phyloP scores from a whole-genome alignment of 2,888 invertebrate genomes.

The Perizoma affinitatum region DNA sequence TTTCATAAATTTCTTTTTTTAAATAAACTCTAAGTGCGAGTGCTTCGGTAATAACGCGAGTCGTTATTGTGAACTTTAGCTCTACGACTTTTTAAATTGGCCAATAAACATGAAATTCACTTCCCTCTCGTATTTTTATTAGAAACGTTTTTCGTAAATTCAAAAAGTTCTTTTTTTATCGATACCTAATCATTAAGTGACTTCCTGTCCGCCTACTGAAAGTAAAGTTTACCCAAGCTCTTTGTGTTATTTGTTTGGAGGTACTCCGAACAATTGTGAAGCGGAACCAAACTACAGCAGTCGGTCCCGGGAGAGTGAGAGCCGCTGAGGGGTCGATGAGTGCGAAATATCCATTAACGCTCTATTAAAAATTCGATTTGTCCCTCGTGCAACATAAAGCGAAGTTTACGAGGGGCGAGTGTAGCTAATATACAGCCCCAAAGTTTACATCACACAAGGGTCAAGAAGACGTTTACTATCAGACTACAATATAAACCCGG shows the following conservation, averaged over 20 bases:
- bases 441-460: slow-evolving; percentile 60
- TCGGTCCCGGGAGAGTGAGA: slow-evolving; percentile 29
- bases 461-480: slow-evolving; percentile 59
- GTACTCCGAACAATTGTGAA: slow-evolving; percentile 20
- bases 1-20: slow-evolving; percentile 27
- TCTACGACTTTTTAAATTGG: slow-evolving; percentile 51
- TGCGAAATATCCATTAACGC: slow-evolving; percentile 58
- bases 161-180: slow-evolving; percentile 37
- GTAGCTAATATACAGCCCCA: slow-evolving; percentile 51
- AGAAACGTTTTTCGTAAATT: slow-evolving; percentile 39
- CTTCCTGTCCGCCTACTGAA: slow-evolving; percentile 27
- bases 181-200: slow-evolving; percentile 40
- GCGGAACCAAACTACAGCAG: slow-evolving; percentile 24
- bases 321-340: slow-evolving; percentile 44
- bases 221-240: slow-evolving; percentile 25
- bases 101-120: slow-evolving; percentile 49
- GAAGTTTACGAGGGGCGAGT: slow-evolving; percentile 57
- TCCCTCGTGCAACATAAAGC: slow-evolving; percentile 60
- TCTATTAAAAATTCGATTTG: slow-evolving; percentile 66
- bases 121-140: slow-evolving; percentile 45
- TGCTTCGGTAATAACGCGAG: slow-evolving; percentile 38
- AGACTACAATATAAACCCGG: slow-evolving; percentile 54
- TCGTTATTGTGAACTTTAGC: slow-evolving; percentile 49
- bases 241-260: slow-evolving; percentile 29
- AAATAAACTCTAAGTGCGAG: slow-evolving; percentile 34